Conservation (phyloP, 2,113 vertebrate genomes). For the Tursiops truncatus region DNA sequence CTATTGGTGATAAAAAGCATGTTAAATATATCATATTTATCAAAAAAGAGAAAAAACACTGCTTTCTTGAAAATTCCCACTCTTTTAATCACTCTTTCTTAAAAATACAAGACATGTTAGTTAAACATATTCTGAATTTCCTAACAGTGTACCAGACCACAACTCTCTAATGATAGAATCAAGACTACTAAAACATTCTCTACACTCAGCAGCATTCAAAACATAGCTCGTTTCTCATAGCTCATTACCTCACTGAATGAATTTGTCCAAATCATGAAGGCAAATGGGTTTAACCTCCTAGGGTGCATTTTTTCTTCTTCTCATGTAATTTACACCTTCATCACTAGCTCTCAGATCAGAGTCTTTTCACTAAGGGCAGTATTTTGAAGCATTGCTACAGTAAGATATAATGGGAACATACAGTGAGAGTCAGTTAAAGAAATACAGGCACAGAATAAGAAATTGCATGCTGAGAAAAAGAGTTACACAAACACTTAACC, state of each 20-base stretch:
- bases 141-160: not conserved
- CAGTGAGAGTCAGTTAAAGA: slow-evolving; percentile 10
- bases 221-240: not conserved
- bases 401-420: slow-evolving; percentile 31
- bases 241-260: slow-evolving; percentile 38
- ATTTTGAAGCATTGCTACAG: slow-evolving; percentile 24
- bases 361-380: slow-evolving; percentile 22
- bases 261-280: slow-evolving; percentile 34
- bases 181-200: not conserved
- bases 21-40: not conserved
- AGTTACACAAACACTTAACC: slow-evolving; percentile 46
- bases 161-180: not conserved
- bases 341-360: slow-evolving; percentile 18
- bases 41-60: not conserved
- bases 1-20: not conserved
- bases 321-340: slow-evolving; percentile 47
- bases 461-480: slow-evolving; percentile 40
- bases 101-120: not conserved
- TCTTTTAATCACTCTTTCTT: not conserved
- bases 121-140: not conserved
- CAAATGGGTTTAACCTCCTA: slow-evolving; percentile 21
- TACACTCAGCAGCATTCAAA: not conserved
- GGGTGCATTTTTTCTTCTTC: not conserved
- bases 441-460: not conserved
- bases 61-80: not conserved